Base-by-base conservation (phyloP, 2,797 vertebrate species). In the Ibycter americanus region DNA sequence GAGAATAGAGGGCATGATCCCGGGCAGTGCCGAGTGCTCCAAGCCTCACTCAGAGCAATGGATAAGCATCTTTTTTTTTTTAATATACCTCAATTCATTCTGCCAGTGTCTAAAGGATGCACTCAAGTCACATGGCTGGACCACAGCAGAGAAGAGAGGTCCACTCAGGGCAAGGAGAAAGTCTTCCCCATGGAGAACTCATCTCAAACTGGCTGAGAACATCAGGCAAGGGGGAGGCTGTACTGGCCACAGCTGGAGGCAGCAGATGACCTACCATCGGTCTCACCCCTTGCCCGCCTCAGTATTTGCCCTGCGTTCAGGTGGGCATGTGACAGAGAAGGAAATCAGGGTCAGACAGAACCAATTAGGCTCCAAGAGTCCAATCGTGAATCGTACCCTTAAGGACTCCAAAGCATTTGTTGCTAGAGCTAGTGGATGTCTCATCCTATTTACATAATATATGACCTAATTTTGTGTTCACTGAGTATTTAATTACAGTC, bases 401-500 rank as follows among this genome's bases (percentile, higher is more conserved):
- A 90, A 96, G 95, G 93, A 81, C 80, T 90, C 74, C 84, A 66
- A 85, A 67, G 61, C 76, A 51, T 87, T 95, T 91, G 81, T 22
- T 73, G 89, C 88, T 59, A 40, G 73, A 96, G 79, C 88, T 90
- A 96, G 92, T 95, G 95, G 93, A 96, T 95, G 89, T 96, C 96
- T 96, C 95, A 93, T 97, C 94, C 95, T 96, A 96, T 95, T 97
- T 97, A 96, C 93, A 97, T 97, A 96, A 97, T 96, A 94, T 90
- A 95, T 90, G 96, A 96, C 97, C 97, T 92, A 96, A 96, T 97
- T 97, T 92, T 90, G 91, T 94, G 95, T 92, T 96, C 95, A 94
- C 83, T 36, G 91, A 96, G 90, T 96, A 92, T 96, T 97, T 96
- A 97, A 97, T 97, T 96, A 97, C 91, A 96, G 96, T 62, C 27